Conservation (phyloP, 53 echinoderm and acorn worm species). For the Astropecten irregularis region DNA sequence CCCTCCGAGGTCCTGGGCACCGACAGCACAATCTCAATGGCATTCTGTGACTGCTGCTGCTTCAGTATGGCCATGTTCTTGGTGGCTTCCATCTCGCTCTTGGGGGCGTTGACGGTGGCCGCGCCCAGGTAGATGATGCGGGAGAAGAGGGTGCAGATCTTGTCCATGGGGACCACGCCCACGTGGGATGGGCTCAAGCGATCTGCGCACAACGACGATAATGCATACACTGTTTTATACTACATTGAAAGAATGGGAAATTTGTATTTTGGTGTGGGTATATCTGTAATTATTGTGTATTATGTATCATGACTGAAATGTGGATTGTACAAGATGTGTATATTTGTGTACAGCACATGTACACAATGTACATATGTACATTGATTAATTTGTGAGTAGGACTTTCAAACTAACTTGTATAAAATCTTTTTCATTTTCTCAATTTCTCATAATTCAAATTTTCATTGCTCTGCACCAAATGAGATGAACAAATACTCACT, state of each 20-base stretch:
- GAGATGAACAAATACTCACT: too few relatives aligned
- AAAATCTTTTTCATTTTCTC: too few relatives aligned
- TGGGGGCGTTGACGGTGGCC: conserved; percentile 92
- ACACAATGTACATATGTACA: too few relatives aligned
- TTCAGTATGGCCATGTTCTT: conserved; percentile 90
- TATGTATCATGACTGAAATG: not conserved
- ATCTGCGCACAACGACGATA: not conserved
- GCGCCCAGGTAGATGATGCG: conserved; percentile 98
- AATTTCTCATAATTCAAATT: too few relatives aligned
- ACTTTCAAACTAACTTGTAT: too few relatives aligned
- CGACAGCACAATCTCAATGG: conserved; percentile 90
- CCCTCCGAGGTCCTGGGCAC: conserved; percentile 96
- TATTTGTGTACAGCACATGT: too few relatives aligned
- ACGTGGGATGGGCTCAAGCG: conserved; percentile 48
- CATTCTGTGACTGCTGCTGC: conserved; percentile 85
- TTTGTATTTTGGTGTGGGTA: not conserved
- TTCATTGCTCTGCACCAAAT: too few relatives aligned
- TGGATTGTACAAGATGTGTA: too few relatives aligned
- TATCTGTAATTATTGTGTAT: not conserved
- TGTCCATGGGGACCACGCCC: conserved; percentile 76
- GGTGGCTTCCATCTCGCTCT: conserved; percentile 88
- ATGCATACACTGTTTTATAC: too few relatives aligned
- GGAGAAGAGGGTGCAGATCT: conserved; percentile 88
- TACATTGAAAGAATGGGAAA: not conserved
- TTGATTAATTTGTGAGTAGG: too few relatives aligned